Evolutionary conservation across 2,113 vertebrate species (phyloP), one percentile per base, ranked within the genome.

Genomic region (Psilopogon haemacephalus): DNA sequence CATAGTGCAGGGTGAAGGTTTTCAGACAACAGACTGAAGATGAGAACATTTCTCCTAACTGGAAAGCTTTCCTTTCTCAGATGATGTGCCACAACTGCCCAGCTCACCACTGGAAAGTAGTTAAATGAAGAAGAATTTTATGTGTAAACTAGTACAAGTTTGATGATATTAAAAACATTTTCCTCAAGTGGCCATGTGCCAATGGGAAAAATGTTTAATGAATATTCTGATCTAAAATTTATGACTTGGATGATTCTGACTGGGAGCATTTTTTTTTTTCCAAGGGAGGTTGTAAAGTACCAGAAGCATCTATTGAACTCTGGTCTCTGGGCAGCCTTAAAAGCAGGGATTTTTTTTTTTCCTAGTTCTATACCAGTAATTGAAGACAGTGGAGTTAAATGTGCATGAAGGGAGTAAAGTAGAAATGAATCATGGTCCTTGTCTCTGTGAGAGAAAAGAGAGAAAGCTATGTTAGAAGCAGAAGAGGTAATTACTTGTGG

Each of bases 221-320:
- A 93, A 93, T 92, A 91, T 93, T 94, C 56, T 92, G 72, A 94
- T 87, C 52, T 85, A 74, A 95, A 94, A 85, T 89, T 68, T 91
- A 67, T 79, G 71, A 79, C 71, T 79, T 89, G 40, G 52, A 64
- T 87, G 84, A 71, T 89, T 96, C 72, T 83, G 64, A 42, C 72
- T 92, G 56, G 0, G 0, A 80, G 52, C 30, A 55, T 40, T 5
- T 2, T 15, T 88, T 82, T 88, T 86, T 94, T 96, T 72, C 75
- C 64, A 38, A 80, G 68, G 44, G 68, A 33, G 70, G 35, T 52
- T 92, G 37, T 87, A 38, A 93, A 87, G 30, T 67, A 82, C 32
- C 77, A 87, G 37, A 60, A 94, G 56, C 68, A 72, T 83, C 72
- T 88, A 30, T 88, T 81, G 89, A 95, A 50, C 79, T 87, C 52